Percentiles rank a stretch among this genome's conserved stretches.
These are phyloP conservation scores for Rhagoletis zephyria DNA, from an alignment of 1,140 invertebrate species.

Conservation along the genomic window DNA sequence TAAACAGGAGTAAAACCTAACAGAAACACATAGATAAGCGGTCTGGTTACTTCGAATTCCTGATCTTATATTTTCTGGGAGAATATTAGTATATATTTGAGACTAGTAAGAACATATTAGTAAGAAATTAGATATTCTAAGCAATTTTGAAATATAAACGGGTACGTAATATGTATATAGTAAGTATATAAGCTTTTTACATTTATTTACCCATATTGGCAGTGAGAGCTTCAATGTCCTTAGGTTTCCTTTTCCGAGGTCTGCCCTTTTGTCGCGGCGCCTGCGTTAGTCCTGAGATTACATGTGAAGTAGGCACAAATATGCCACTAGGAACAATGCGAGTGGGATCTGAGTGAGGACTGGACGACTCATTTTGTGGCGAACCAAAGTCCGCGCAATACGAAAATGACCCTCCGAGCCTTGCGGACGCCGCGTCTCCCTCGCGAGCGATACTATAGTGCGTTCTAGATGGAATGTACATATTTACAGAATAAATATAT, in stretches of 20 bases:
- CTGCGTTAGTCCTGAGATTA: slow-evolving; percentile 74
- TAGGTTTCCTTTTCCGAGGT: slow-evolving; percentile 91
- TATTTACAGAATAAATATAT: slow-evolving; percentile 19
- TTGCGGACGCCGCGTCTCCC: slow-evolving; percentile 78
- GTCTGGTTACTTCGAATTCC: no score
- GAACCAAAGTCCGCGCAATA: slow-evolving; percentile 73
- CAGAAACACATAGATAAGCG: no score
- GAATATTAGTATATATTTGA: no score
- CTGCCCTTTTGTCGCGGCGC: slow-evolving; percentile 90
- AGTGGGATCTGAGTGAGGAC: slow-evolving; percentile 71
- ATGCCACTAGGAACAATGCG: slow-evolving; percentile 73
- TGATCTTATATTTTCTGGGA: no score
- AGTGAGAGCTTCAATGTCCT: slow-evolving; percentile 88
- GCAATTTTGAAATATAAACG: no score
- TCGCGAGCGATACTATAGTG: slow-evolving; percentile 85
- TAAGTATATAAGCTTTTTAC: not conserved
- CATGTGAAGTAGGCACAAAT: slow-evolving; percentile 70
- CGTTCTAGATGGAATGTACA: slow-evolving; percentile 74
- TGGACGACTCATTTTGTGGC: slow-evolving; percentile 71
- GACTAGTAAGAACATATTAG: no score
- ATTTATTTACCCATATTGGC: slow-evolving; percentile 83
- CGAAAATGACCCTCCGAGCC: slow-evolving; percentile 78
- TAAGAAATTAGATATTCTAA: no score
- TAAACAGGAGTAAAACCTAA: no score
- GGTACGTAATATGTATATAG: no score